These are phyloP conservation scores for Clavelina lepadiformis DNA, from an alignment of 23 tunicate genomes.

Conservation along the genomic window DNA sequence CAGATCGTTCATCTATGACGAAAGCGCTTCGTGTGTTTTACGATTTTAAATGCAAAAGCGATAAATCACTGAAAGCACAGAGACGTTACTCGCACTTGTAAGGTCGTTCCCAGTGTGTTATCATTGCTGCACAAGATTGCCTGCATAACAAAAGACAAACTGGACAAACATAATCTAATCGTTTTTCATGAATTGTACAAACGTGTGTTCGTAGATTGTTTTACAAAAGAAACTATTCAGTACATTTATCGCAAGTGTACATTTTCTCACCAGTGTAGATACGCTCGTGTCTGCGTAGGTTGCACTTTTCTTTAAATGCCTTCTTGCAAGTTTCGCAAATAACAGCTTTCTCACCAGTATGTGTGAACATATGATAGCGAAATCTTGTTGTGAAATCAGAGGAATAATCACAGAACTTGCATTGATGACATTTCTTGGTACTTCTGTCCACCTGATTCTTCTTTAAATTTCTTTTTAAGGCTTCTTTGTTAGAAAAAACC, in stretches of 20 bases:
- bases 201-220: slow-evolving; percentile 26
- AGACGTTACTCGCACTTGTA: slow-evolving; percentile 27
- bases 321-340: slow-evolving; percentile 35
- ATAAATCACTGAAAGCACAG: slow-evolving; percentile 8
- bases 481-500: slow-evolving; percentile 18
- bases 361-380: slow-evolving; percentile 20
- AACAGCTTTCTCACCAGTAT: slow-evolving; percentile 25
- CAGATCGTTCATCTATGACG: slow-evolving; percentile 33
- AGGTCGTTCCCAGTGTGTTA: slow-evolving; percentile 35
- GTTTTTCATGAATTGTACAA: slow-evolving; percentile 38
- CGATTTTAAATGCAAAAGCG: slow-evolving; percentile 11
- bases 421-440: slow-evolving; percentile 21
- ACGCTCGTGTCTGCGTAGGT: slow-evolving; percentile 30
- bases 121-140: slow-evolving; percentile 17
- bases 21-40: slow-evolving; percentile 18
- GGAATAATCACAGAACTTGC: slow-evolving; percentile 31
- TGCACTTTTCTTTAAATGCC: slow-evolving; percentile 1
- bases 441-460: slow-evolving; percentile 30
- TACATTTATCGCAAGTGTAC: slow-evolving; percentile 27
- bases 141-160: slow-evolving; percentile 29
- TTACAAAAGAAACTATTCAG: slow-evolving; percentile 27
- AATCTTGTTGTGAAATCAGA: slow-evolving; percentile 7
- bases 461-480: slow-evolving; percentile 4
- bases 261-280: slow-evolving; percentile 26
- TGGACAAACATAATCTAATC: slow-evolving; percentile 23